Evolutionary conservation across 2,797 vertebrate genomes (phyloP), one percentile per base, ranked within the genome.

Genomic region (Alfaro cultratus): DNA sequence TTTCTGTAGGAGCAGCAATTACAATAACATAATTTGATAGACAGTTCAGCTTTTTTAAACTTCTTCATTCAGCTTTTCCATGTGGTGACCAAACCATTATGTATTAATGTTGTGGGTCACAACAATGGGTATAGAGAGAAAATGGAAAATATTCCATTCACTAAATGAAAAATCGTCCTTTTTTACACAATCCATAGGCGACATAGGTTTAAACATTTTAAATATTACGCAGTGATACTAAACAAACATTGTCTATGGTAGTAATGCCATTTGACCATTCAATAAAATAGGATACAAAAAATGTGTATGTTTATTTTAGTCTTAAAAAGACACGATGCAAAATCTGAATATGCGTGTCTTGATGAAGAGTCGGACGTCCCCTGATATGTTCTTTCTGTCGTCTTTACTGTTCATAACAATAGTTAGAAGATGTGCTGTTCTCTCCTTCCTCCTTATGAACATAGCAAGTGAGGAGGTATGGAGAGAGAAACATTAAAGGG

Each of bases 401-500:
- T 34, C 80, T 81, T 78, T 51, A 36, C n/a, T 10, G 4, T 46
- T 51, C 68, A 70, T 91, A 88, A 75, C 62, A 46, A 75, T 88
- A 93, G 91, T 93, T 71, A 73, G 85, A 77, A 21, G 15, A 93
- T 81, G 76, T 36, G n/a, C 55, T 39, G 29, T 76, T 78, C 74
- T 87, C 74, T 71, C 74, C 87, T 88, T 78, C 73, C 64, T 87
- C 83, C 87, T 94, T 87, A 91, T 91, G 86, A 79, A 89, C 85
- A 82, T 87, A 87, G 73, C 67, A 67, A 84, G 80, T 55, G 82
- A 80, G 83, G 77, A 81, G 51, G 43, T 85, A 77, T 75, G 68
- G 77, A 83, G 81, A 83, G 81, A 86, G 76, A 57, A 80, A 71
- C 82, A 76, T 74, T 76, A 73, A 87, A 87, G 75, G 73, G 84